phyloP scores from a whole-genome alignment of 2,113 vertebrate species.

The Ahaetulla prasina region DNA sequence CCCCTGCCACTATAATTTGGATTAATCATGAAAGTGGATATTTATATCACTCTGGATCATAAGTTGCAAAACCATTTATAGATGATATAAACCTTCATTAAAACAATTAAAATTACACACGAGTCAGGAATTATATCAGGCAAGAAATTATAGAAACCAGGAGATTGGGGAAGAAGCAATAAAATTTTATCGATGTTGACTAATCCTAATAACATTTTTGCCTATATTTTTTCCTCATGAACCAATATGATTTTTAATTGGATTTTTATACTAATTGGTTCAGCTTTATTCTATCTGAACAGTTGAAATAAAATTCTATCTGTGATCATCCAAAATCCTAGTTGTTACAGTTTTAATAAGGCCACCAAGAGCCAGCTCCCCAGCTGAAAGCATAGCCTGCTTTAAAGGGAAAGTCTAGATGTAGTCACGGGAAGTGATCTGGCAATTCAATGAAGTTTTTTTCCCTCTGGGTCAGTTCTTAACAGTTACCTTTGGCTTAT shows the following conservation, averaged over 20 bases:
- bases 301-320: not conserved
- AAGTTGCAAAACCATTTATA: not conserved
- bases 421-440: not conserved
- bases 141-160: not conserved
- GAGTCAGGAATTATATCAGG: not conserved
- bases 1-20: not conserved
- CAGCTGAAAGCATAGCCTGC: not conserved
- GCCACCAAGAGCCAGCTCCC: not conserved
- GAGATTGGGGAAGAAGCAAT: not conserved
- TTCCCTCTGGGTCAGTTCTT: not conserved
- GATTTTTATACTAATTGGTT: not conserved
- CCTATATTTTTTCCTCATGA: not conserved
- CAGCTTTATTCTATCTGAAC: not conserved
- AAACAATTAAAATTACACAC: not conserved
- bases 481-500: not conserved
- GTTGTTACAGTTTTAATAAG: not conserved
- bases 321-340: not conserved
- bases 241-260: not conserved
- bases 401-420: not conserved
- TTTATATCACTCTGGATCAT: not conserved
- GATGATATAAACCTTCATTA: not conserved
- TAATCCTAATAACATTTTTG: not conserved
- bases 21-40: conserved; percentile 22
- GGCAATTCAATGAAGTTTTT: not conserved
- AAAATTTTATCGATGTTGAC: not conserved